phyloP scores from a whole-genome alignment of 1,140 invertebrate genomes.

The Ceratoteleas bidentatus region DNA sequence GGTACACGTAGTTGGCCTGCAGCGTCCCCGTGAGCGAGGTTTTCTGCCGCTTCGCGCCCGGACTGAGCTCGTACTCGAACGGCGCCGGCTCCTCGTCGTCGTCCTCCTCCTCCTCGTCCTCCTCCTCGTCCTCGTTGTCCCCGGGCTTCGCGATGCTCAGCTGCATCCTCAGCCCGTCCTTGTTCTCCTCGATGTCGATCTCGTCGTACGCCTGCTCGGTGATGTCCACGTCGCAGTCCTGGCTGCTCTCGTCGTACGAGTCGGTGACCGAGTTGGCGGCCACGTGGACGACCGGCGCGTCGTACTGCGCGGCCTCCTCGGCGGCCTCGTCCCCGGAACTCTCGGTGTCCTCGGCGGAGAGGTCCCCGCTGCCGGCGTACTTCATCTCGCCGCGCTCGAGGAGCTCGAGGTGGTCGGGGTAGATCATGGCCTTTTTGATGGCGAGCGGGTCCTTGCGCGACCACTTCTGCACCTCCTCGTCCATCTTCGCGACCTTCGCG shows the following conservation, averaged over 20 bases:
- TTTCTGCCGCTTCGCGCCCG: conserved; percentile 75
- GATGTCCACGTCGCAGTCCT: conserved; percentile 82
- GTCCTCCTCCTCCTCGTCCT: conserved; percentile 77
- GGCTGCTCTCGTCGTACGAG: conserved; percentile 83
- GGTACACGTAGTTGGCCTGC: conserved; percentile 80
- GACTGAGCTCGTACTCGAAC: conserved; percentile 73
- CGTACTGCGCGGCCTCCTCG: conserved; percentile 80
- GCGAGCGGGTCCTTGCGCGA: conserved; percentile 94
- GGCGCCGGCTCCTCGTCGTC: conserved; percentile 77
- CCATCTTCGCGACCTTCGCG: conserved; percentile 96
- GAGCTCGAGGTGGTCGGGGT: conserved; percentile 91
- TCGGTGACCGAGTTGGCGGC: conserved; percentile 81
- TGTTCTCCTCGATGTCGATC: conserved; percentile 82
- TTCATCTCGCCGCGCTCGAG: conserved; percentile 93
- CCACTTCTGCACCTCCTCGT: conserved; percentile 98
- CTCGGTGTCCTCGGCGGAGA: conserved; percentile 79
- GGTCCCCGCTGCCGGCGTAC: conserved; percentile 83
- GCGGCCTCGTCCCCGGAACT: conserved; percentile 77
- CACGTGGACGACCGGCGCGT: conserved; percentile 76
- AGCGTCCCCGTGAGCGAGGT: conserved; percentile 71
- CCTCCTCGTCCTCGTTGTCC: conserved; percentile 82
- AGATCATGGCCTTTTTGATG: conserved; percentile 93
- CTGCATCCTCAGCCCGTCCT: conserved; percentile 78
- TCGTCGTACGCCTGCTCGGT: conserved; percentile 81
- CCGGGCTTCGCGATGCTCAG: conserved; percentile 77